Evolutionary conservation across 2,797 vertebrate genomes (phyloP), one percentile per base, ranked within the genome.

Genomic region (Gymnoscopelus microlampas): DNA sequence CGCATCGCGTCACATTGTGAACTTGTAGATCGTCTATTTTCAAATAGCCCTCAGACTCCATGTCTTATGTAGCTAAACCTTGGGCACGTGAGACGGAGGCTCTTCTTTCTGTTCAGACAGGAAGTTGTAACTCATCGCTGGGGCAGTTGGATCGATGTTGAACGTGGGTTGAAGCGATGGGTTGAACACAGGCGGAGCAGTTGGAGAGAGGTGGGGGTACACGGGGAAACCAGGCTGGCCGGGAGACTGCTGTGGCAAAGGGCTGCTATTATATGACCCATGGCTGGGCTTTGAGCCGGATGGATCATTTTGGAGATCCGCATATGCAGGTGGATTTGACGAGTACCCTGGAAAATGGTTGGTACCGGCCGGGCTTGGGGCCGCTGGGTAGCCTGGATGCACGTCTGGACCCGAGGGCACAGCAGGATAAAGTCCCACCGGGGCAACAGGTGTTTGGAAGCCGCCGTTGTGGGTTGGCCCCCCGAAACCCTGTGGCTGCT

Each of bases 1-100:
- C 0, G 29, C 29, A 32, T 32, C 29, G 3, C 29, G 5, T 32
- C 29, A 32, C 29, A 3, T 32, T 32, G 29, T 32, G 29, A 32
- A 32, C 29, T 32, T 32, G 29, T 32, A 3, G 29, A 32, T 32
- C 3, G 29, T 3, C 29, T 32, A 32, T 32, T 32, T 32, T 32
- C 29, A 32, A 32, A 32, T 32, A 32, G 29, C 29, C 29, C 29
- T 3, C 29, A 32, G 29, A 32, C 29, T 5, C 29, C 29, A 32
- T 5, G 5, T 39, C 8, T 7, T 44, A 44, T 2, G 39, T 44
- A 10, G 39, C 9, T 44, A 44, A 44, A 44, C 9, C 39, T 44
- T 44, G 13, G 86, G 9, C 13, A 75, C 62, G 68, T 92, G 91
- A 8, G 81, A 55, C 4, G 88, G 90, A 66, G 90, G 91, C 68